Base-by-base conservation (phyloP, 2,113 vertebrate genomes). In the Cariama cristata region DNA sequence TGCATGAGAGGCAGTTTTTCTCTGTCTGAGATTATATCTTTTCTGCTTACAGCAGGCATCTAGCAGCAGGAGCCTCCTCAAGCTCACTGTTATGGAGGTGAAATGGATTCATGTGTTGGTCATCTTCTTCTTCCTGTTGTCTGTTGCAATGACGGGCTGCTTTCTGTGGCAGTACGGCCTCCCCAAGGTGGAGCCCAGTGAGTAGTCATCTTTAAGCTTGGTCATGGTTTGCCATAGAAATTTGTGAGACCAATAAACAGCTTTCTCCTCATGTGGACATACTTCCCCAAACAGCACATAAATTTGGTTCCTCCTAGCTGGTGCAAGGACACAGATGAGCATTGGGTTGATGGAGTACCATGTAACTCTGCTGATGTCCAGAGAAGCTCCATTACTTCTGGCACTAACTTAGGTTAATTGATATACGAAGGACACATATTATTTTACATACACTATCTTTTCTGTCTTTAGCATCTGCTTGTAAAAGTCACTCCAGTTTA, bases 141-240 rank as follows among this genome's bases (percentile, higher is more conserved):
- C 98, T 0, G 66, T 98, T 67, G 97, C 98, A 64, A 99, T 99
- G 99, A 99, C 98, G 0, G 97, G 98, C 86, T 99, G 99, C 96
- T 99, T 99, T 88, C 96, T 99, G 44, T 99, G 99, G 99, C 99
- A 99, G 90, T 99, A 99, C 91, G 97, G 97, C 52, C 98, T 99
- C 10, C 98, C 98, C 94, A 99, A 98, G 91, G 28, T 93, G 93
- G 93, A 97, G n/a, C 38, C 90, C 3, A 95, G 98, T 99, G 95
- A 98, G 98, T 98, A 83, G 4, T 3, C 28, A 14, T 4, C 30
- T 23, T 23, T 5, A 12, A 28, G 24, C 24, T 30, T 45, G 58
- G 3, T 7, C 21, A 2, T 11, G 30, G 23, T 12, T 75, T 47
- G 80, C 3, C 27, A 45, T 11, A 33, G 45, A 22, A 32, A 18